phyloP scores from a whole-genome alignment of 2,113 vertebrate species.

The Passerina amoena region DNA sequence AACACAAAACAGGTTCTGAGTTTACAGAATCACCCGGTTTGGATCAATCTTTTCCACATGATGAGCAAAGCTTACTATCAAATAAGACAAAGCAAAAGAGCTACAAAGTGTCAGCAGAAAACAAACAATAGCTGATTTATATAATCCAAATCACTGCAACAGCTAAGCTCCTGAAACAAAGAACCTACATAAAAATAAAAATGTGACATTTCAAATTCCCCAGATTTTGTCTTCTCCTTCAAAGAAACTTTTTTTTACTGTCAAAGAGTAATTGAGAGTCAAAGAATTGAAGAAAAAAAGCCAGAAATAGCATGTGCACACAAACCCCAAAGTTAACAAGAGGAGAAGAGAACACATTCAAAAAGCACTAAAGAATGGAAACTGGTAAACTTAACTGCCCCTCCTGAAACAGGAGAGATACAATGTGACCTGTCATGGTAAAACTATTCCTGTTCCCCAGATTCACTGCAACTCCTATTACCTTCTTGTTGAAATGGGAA shows the following conservation, averaged over 20 bases:
- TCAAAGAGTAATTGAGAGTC: neutral
- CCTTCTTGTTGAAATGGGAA: neutral
- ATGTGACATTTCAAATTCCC: neutral
- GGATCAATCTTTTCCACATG: neutral
- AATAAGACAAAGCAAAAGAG: neutral
- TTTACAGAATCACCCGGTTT: neutral
- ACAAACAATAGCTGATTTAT: conserved; percentile 12
- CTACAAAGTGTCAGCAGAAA: neutral
- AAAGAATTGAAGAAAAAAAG: neutral
- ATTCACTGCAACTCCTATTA: neutral
- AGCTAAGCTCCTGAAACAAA: neutral
- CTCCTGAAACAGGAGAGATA: neutral
- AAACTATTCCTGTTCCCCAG: neutral
- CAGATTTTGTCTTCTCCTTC: neutral
- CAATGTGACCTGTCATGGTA: neutral
- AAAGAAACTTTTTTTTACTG: neutral
- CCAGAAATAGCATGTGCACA: neutral
- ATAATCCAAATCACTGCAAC: neutral
- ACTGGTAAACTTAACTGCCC: neutral
- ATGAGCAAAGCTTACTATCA: neutral
- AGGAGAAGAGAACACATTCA: neutral
- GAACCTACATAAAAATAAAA: conserved; percentile 19
- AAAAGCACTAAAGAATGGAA: neutral
- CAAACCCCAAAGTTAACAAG: neutral
- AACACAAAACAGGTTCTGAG: neutral